Percentiles rank a stretch among this genome's conserved stretches.
Conservation (phyloP, 2,888 invertebrate species). For the Ischnus inquisitorius region DNA sequence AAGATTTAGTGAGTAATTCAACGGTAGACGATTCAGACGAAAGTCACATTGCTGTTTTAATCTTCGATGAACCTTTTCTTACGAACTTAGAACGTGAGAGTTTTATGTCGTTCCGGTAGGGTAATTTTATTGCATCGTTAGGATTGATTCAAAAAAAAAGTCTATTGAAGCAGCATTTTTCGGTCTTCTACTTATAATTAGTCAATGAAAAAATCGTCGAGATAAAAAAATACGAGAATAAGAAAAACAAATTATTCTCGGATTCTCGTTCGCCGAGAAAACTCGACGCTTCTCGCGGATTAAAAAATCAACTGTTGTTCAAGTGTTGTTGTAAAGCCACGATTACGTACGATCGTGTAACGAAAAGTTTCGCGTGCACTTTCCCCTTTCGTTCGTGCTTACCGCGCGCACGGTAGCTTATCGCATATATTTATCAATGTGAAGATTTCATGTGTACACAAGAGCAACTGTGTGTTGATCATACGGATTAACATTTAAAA, state of each 20-base stretch:
- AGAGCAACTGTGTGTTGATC: background rate
- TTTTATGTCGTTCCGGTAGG: no score
- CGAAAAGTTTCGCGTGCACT: constrained; percentile 41
- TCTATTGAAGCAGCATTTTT: no score
- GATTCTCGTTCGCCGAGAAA: background rate
- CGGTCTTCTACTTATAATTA: no score
- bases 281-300: background rate
- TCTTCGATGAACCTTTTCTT: no score
- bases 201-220: no score
- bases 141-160: no score
- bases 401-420: constrained; percentile 24
- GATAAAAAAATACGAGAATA: no score
- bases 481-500: constrained; percentile 5
- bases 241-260: background rate
- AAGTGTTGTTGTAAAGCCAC: background rate
- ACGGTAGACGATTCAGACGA: no score
- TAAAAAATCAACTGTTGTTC: background rate
- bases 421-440: constrained; percentile 25
- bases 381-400: constrained; percentile 18
- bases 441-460: constrained; percentile 14
- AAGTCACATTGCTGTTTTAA: no score
- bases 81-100: no score
- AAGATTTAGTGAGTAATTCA: no score
- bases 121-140: no score
- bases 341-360: background rate